Evolutionary conservation across 2,797 vertebrate genomes (phyloP), one percentile per base, ranked within the genome.

Genomic region (Liparis tanakae): DNA sequence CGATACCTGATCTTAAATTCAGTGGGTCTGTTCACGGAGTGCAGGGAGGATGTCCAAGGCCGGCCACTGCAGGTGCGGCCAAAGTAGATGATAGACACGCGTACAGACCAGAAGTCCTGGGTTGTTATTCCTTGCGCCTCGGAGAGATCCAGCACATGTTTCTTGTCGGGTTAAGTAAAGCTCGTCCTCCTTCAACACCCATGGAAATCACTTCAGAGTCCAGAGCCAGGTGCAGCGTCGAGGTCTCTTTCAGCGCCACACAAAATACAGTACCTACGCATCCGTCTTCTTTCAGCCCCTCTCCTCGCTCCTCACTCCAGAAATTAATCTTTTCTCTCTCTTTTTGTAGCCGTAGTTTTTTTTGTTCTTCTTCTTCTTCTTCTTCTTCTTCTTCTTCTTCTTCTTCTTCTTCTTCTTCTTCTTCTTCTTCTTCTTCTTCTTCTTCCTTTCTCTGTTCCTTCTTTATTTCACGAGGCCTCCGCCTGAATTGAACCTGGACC

Each of bases 251-350:
- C 78, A 80, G 69, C 78, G 67, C 62, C 73, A 76, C 89, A 88
- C 85, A 83, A 91, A 93, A 90, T 92, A 90, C 92, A 86, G 82
- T 87, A 87, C 76, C 85, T 79, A 85, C 78, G 79, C 87, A 85
- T 89, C 84, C 84, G 84, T 51, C 69, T 75, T 60, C 68, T 81
- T 80, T 67, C 63, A 64, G 25, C 48, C 10, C 48, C 46, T 57
- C 82, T 84, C 65, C 61, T 73, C 67, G 87, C 81, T 60, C 79
- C 76, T 4, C 71, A 69, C 87, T 86, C 72, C 79, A 91, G 85
- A 93, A 93, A 94, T 92, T 76, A 92, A 90, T 91, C 90, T 91
- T 91, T 91, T 93, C 79, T 90, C 75, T 80, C 84, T 84, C 77
- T 89, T 87, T 90, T 84, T 88, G 71, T 76, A 10, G 61, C 72